Percentiles rank a stretch among this genome's conserved stretches.
phyloP scores from a whole-genome alignment of 2,888 invertebrate genomes.

The Bombylius major region DNA sequence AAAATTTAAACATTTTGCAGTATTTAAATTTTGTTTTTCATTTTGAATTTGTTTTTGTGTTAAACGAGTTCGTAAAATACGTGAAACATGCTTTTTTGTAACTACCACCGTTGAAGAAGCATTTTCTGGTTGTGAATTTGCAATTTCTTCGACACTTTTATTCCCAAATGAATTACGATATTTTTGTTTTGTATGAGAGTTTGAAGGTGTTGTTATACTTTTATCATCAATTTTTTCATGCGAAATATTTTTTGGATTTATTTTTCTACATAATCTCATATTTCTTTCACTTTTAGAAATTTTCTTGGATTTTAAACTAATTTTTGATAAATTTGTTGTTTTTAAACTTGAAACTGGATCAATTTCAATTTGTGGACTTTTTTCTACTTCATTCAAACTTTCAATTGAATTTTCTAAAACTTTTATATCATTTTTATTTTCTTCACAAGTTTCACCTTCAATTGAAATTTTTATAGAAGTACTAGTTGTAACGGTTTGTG shows the following conservation, averaged over 20 bases:
- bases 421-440: background rate
- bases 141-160: conserved; percentile 16
- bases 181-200: background rate
- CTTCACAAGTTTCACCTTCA: too few species aligned
- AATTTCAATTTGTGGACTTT: too few species aligned
- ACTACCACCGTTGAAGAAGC: background rate
- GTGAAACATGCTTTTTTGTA: background rate
- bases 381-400: too few species aligned
- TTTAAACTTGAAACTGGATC: background rate
- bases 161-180: conserved; percentile 7
- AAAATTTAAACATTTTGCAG: too few species aligned
- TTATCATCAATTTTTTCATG: background rate
- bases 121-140: conserved; percentile 12
- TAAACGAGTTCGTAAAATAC: background rate
- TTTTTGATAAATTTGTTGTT: background rate
- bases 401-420: too few species aligned
- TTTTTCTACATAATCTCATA: too few species aligned
- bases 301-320: background rate
- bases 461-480: background rate
- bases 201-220: background rate
- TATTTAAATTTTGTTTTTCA: background rate
- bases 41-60: background rate
- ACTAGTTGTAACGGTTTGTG: background rate
- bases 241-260: background rate
- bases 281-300: background rate